These are phyloP conservation scores for Probosciger aterrimus DNA, from an alignment of 2,113 vertebrate species.

Conservation along the genomic window DNA sequence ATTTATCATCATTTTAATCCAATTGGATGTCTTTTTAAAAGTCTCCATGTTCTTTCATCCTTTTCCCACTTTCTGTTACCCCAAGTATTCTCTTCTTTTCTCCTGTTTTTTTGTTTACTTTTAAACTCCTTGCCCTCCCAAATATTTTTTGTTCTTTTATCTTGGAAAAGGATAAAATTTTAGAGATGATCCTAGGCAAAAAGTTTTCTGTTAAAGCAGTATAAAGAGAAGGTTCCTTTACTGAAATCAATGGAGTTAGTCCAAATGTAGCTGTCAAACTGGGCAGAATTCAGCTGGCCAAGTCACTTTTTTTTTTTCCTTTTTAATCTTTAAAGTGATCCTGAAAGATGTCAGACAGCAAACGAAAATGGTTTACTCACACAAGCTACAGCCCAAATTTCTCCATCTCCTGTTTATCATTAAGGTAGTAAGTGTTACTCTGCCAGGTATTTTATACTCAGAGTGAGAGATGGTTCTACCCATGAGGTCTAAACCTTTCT, in stretches of 20 bases:
- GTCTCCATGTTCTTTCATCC: constrained; percentile 33
- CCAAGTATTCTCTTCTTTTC: background rate
- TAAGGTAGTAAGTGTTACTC: background rate
- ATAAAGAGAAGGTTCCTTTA: background rate
- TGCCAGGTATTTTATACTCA: background rate
- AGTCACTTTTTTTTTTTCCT: background rate
- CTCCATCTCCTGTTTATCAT: background rate
- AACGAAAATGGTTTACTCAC: background rate
- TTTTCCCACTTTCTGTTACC: constrained; percentile 34
- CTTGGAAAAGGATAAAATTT: background rate
- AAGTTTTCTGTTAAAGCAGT: background rate
- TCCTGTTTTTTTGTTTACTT: background rate
- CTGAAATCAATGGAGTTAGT: constrained; percentile 7
- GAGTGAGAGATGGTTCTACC: background rate
- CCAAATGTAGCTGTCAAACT: background rate
- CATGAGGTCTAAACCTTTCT: background rate
- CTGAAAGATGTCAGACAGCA: constrained; percentile 1
- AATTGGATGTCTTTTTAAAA: constrained; percentile 28
- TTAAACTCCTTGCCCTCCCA: background rate
- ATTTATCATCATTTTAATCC: constrained; percentile 58
- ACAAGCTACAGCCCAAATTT: background rate
- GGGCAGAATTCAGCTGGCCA: background rate
- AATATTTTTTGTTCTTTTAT: background rate
- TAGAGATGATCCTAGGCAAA: background rate
- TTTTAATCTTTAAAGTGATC: constrained; percentile 16